phyloP scores from a whole-genome alignment of 2,888 invertebrate genomes.

The Latrodectus elegans region DNA sequence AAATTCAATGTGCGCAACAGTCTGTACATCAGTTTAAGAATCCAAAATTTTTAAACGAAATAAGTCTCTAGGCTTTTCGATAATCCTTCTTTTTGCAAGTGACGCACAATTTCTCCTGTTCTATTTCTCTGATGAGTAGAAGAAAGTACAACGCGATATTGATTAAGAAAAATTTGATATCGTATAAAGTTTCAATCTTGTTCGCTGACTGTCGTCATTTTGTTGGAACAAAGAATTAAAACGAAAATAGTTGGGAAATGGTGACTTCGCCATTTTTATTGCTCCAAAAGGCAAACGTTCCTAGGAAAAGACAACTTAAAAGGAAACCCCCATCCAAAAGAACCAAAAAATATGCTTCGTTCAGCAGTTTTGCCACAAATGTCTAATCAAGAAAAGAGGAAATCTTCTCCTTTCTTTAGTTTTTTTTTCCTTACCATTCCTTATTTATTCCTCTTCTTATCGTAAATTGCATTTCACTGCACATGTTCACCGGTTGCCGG shows the following conservation, averaged over 20 bases:
- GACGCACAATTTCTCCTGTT: too few relatives aligned
- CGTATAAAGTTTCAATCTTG: not conserved
- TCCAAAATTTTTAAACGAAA: too few relatives aligned
- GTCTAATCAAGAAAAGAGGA: slow-evolving; percentile 47
- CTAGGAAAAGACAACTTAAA: slow-evolving; percentile 14
- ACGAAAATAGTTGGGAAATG: slow-evolving; percentile 27
- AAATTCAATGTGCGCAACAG: too few relatives aligned
- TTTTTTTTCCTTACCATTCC: slow-evolving; percentile 4
- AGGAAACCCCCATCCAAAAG: not conserved
- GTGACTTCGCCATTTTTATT: slow-evolving; percentile 34
- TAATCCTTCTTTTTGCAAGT: too few relatives aligned
- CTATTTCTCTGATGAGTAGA: too few relatives aligned
- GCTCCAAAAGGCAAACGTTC: not conserved
- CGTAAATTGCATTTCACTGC: not conserved
- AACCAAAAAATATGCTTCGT: slow-evolving; percentile 11
- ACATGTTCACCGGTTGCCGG: not conserved
- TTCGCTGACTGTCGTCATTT: slow-evolving; percentile 3
- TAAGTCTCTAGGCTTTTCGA: too few relatives aligned
- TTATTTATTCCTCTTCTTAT: slow-evolving; percentile 53
- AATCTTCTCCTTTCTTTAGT: not conserved
- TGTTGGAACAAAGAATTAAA: slow-evolving; percentile 26
- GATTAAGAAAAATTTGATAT: not conserved
- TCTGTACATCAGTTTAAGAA: too few relatives aligned
- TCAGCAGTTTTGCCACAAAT: slow-evolving; percentile 49
- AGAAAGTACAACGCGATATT: not conserved